phyloP scores from a whole-genome alignment of 2,888 invertebrate species.

The Octonoba sinensis region DNA sequence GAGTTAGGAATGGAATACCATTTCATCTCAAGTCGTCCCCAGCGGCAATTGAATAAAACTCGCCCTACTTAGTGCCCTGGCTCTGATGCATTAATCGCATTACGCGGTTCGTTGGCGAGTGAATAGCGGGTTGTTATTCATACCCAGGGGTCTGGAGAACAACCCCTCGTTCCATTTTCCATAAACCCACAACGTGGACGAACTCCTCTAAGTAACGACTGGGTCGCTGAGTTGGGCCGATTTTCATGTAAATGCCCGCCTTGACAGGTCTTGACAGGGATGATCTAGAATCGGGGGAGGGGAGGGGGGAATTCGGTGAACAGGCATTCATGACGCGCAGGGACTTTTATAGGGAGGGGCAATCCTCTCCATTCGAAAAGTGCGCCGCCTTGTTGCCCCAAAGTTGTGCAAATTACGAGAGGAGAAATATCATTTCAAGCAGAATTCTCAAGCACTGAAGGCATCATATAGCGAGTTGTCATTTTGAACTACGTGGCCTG shows the following conservation, averaged over 20 bases:
- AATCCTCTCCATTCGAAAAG: no score
- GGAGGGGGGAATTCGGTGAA: slow-evolving; percentile 11
- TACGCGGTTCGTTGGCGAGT: slow-evolving; percentile 59
- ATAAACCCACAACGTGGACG: no score
- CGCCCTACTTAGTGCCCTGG: slow-evolving; percentile 51
- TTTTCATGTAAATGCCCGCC: slow-evolving; percentile 55
- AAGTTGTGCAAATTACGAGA: no score
- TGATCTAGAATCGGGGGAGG: slow-evolving; percentile 9
- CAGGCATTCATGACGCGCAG: not conserved
- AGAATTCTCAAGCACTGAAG: no score
- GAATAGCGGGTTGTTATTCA: slow-evolving; percentile 54
- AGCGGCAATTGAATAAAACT: slow-evolving; percentile 62
- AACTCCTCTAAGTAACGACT: slow-evolving; percentile 20
- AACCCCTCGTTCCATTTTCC: no score
- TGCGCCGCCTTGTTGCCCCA: no score
- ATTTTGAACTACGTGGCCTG: no score
- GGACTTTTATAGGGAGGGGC: no score
- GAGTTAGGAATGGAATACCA: slow-evolving; percentile 24
- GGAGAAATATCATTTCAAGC: no score
- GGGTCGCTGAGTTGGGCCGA: no score
- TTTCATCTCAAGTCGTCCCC: slow-evolving; percentile 49
- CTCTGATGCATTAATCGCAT: slow-evolving; percentile 60
- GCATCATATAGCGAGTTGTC: no score
- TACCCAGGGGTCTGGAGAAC: slow-evolving; percentile 1
- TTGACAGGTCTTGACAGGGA: slow-evolving; percentile 57